A percentile compares a stretch with the other conserved stretches of the same genome.
Conservation (phyloP, 1,140 invertebrate species). For the Panulirus ornatus region DNA sequence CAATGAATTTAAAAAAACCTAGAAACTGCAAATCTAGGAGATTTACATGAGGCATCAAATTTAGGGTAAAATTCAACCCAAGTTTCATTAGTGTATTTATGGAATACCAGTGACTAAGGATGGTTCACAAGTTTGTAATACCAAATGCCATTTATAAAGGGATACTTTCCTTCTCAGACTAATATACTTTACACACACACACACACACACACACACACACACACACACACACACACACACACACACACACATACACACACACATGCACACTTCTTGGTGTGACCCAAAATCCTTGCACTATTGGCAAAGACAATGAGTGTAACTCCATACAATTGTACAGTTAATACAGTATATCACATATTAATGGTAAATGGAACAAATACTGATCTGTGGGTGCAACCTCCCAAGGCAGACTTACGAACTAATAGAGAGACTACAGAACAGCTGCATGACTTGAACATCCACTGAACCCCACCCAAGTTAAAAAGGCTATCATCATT, state of each 20-base stretch:
- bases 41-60: neutral
- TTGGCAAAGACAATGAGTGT: neutral
- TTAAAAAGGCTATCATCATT: neutral
- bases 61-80: neutral
- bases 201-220: neutral
- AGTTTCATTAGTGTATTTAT: no score
- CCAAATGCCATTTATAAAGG: constrained; percentile 4
- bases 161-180: neutral
- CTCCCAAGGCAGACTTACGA: constrained; percentile 4
- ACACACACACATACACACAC: neutral
- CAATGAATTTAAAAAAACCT: no score
- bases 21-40: no score
- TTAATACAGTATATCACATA: neutral
- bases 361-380: neutral
- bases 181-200: neutral
- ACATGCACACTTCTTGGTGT: neutral
- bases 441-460: neutral
- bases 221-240: neutral
- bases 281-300: neutral
- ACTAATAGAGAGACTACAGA: constrained; percentile 46
- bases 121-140: neutral
- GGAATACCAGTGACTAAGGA: no score
- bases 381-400: constrained; percentile 1
- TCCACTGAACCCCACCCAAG: neutral
- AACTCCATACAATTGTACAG: neutral